A percentile compares a stretch with the other conserved stretches of the same genome.
These are phyloP conservation scores for Lasioglossum morio DNA, from an alignment of 2,888 invertebrate species.

Conservation along the genomic window DNA sequence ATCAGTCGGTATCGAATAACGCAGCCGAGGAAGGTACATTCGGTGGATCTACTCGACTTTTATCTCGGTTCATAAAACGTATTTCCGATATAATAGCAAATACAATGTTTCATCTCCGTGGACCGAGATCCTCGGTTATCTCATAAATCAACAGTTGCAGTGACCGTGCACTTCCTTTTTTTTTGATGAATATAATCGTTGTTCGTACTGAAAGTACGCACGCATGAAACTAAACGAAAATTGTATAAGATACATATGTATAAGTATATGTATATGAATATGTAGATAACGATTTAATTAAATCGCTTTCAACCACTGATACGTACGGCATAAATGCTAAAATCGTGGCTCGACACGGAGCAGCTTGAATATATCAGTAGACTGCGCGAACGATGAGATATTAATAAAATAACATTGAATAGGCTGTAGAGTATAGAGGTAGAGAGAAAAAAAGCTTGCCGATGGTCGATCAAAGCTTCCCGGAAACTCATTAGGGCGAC, in stretches of 20 bases:
- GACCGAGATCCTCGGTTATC: not conserved
- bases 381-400: not conserved
- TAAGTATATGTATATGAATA: too few relatives aligned
- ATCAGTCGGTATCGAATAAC: not conserved
- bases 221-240: constrained; percentile 1
- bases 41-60: not conserved
- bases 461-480: not conserved
- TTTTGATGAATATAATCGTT: not conserved
- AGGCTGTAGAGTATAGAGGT: not conserved
- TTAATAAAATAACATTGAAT: constrained; percentile 9
- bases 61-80: not conserved
- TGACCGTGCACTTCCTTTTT: not conserved
- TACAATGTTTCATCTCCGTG: not conserved
- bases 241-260: not conserved
- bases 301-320: not conserved
- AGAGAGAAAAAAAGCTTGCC: not conserved
- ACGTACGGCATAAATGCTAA: not conserved
- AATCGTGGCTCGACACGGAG: too few relatives aligned
- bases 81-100: not conserved
- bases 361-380: not conserved
- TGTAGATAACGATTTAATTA: constrained; percentile 4
- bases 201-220: not conserved
- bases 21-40: not conserved
- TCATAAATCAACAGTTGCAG: not conserved
- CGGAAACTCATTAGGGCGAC: not conserved